phyloP scores from a whole-genome alignment of 2,888 invertebrate species.

The Apocheima hispidaria region DNA sequence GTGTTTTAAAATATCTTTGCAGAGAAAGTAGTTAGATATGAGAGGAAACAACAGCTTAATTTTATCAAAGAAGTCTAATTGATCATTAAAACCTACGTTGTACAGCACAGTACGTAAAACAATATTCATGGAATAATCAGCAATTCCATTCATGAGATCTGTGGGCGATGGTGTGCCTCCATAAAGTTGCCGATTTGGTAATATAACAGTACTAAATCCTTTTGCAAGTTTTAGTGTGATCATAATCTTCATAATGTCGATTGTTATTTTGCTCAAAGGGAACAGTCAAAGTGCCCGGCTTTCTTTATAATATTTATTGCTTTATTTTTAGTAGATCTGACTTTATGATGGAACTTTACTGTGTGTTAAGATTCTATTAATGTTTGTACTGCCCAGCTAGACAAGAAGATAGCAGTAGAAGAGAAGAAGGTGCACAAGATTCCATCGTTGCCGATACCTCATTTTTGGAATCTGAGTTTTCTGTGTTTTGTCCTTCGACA shows the following conservation, averaged over 20 bases:
- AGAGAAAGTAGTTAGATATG: too few species aligned
- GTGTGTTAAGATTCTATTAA: too few species aligned
- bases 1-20: too few species aligned
- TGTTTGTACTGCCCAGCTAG: too few species aligned
- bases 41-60: not conserved
- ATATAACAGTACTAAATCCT: conserved; percentile 22
- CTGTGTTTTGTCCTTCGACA: too few species aligned
- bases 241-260: conserved; percentile 10
- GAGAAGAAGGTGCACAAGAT: too few species aligned
- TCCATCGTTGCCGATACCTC: too few species aligned
- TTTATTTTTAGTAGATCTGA: not conserved
- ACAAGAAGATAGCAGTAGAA: too few species aligned
- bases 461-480: too few species aligned
- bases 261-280: too few species aligned
- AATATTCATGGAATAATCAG: conserved; percentile 11
- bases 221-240: not conserved
- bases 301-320: too few species aligned
- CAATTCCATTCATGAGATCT: conserved; percentile 10
- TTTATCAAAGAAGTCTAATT: not conserved
- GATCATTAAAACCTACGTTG: conserved; percentile 1
- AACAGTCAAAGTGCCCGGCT: too few species aligned
- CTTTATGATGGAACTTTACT: not conserved
- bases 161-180: conserved; percentile 38
- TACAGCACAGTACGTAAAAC: not conserved
- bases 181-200: conserved; percentile 40